Evolutionary conservation across 2,113 vertebrate genomes (phyloP), one percentile per base, ranked within the genome.

Genomic region (Lates calcarifer): DNA sequence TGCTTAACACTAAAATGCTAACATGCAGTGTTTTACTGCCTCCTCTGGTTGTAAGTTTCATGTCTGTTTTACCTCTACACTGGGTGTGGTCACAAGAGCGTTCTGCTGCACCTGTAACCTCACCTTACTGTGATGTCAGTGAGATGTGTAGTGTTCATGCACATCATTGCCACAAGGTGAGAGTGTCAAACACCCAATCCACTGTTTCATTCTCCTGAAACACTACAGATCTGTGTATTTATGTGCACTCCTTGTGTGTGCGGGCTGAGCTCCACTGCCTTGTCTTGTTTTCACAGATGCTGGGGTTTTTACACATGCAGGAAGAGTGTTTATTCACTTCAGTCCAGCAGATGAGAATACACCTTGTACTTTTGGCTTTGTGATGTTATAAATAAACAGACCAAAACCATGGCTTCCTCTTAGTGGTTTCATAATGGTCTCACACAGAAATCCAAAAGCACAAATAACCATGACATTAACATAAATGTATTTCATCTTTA

Each of bases 401-500:
- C 33, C 10, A 3, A 72, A 78, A 64, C 69, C 73, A 67, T 10
- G 45, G 18, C 47, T 83, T 83, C 69, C 80, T 74, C 47, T 81
- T 22, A 4, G 57, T 3, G 35, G 41, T 65, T 80, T 82, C 49
- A 9, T 6, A 72, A 71, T 49, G 17, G 22, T 63, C 64, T 26
- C 4, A 1, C 15, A 43, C 18, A 29, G 26, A 81, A 83, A 64
- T 26, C 31, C 35, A 55, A 41, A 41, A 63, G 45, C 12, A 56
- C 15, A 49, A 39, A 43, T 3, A 75, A 51, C 51, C 41, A 37
- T 5, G 12, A 26, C 47, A 43, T 82, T 33, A 71, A 76, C 56
- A 81, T 67, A 74, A 17, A 45, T 68, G 18, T 15, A 37, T 33
- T 57, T 60, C 26, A 29, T 77, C 18, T 58, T 68, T 31, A 49